These are phyloP conservation scores for Phlogophora meticulosa DNA, from an alignment of 2,888 invertebrate genomes.

Conservation along the genomic window DNA sequence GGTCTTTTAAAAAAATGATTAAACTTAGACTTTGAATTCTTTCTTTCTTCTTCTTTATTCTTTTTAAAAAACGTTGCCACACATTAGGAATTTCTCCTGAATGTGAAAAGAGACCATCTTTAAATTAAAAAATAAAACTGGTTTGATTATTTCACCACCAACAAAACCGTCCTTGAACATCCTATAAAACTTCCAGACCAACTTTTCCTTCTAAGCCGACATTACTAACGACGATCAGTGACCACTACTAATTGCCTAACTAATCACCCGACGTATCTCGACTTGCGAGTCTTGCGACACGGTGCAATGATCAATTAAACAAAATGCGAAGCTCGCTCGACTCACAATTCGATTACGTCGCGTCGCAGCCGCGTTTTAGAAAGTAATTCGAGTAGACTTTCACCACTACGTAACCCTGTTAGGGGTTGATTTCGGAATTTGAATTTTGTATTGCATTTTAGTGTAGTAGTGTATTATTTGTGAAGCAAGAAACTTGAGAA, in stretches of 20 bases:
- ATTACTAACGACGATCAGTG: constrained; percentile 54
- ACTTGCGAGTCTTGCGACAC: constrained; percentile 56
- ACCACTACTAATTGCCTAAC: constrained; percentile 69
- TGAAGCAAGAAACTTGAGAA: neutral
- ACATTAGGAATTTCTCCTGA: too few relatives aligned
- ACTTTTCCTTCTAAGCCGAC: constrained; percentile 35
- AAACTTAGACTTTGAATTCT: too few relatives aligned
- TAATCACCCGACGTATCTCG: constrained; percentile 61
- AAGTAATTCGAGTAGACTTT: constrained; percentile 79
- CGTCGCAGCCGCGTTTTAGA: constrained; percentile 72
- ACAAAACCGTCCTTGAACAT: too few relatives aligned
- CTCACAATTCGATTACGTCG: constrained; percentile 77
- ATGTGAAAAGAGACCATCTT: too few relatives aligned
- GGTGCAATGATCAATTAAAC: constrained; percentile 74
- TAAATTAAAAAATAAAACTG: too few relatives aligned
- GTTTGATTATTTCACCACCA: too few relatives aligned
- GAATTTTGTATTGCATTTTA: constrained; percentile 51
- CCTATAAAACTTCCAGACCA: neutral
- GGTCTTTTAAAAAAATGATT: too few relatives aligned
- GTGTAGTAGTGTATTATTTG: constrained; percentile 7
- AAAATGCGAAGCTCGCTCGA: constrained; percentile 69
- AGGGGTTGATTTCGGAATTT: constrained; percentile 65
- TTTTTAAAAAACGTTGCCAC: too few relatives aligned
- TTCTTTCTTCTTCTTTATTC: too few relatives aligned
- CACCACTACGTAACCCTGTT: constrained; percentile 68